Conservation (phyloP, 2,888 invertebrate genomes). For the Catocala nupta region DNA sequence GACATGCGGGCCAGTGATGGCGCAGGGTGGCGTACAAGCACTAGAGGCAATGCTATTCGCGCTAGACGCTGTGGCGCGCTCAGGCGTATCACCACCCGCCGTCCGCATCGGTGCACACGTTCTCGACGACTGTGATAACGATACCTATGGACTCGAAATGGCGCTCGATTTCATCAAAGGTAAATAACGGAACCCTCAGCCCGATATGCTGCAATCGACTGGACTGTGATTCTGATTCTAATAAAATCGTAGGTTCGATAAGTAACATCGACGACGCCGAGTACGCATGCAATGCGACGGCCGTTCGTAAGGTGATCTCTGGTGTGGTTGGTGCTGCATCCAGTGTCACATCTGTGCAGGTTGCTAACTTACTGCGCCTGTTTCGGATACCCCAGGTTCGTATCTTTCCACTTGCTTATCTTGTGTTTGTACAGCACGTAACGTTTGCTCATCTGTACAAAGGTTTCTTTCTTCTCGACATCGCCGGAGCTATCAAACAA, state of each 20-base stretch:
- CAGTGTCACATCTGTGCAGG: slow-evolving; percentile 98
- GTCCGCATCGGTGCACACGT: slow-evolving; percentile 94
- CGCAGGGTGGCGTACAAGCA: slow-evolving; percentile 94
- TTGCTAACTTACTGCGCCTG: slow-evolving; percentile 93
- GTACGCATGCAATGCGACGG: slow-evolving; percentile 93
- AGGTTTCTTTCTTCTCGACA: slow-evolving; percentile 98
- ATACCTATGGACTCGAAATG: slow-evolving; percentile 96
- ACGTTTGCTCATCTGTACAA: slow-evolving; percentile 46
- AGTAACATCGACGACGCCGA: slow-evolving; percentile 97
- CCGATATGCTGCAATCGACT: too few relatives aligned
- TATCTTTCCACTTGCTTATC: background rate
- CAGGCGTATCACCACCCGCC: slow-evolving; percentile 89
- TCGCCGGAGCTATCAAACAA: slow-evolving; percentile 97
- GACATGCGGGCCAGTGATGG: slow-evolving; percentile 96
- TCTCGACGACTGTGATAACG: slow-evolving; percentile 97
- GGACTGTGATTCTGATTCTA: background rate
- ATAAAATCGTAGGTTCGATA: slow-evolving; percentile 92
- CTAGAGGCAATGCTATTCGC: slow-evolving; percentile 96
- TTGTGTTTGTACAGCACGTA: background rate
- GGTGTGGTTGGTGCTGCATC: slow-evolving; percentile 87
- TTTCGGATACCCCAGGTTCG: slow-evolving; percentile 95
- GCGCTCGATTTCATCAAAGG: slow-evolving; percentile 97
- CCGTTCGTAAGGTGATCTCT: slow-evolving; percentile 78
- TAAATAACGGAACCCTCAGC: slow-evolving; percentile 58
- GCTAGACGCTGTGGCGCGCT: slow-evolving; percentile 91